These are phyloP conservation scores for Cinclus mexicanus DNA, from an alignment of 2,113 vertebrate genomes.

Conservation along the genomic window DNA sequence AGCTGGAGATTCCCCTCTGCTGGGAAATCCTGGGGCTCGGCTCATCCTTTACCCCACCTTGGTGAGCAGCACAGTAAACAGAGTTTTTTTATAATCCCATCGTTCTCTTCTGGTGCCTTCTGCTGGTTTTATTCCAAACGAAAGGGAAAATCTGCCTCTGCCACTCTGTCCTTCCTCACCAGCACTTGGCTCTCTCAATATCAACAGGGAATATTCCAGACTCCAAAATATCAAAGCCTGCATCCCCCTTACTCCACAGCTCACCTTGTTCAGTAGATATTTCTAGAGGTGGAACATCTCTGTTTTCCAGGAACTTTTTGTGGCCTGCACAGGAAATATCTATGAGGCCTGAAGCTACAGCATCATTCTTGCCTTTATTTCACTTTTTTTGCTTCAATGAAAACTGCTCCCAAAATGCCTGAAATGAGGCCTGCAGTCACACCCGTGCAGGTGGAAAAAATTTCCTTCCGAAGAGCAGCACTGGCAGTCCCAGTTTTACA, in stretches of 20 bases:
- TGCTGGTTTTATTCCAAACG: background rate
- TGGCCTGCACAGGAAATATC: background rate
- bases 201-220: background rate
- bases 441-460: background rate
- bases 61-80: background rate
- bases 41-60: background rate
- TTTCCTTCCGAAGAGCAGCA: background rate
- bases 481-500: background rate
- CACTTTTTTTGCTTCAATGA: background rate
- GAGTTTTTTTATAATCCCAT: background rate
- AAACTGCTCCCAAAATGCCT: background rate
- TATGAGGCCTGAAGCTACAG: background rate
- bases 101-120: background rate
- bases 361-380: background rate
- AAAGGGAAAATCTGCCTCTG: background rate
- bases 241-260: background rate
- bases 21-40: background rate
- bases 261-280: background rate
- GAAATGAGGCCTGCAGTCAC: background rate
- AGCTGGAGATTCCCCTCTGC: slow-evolving; percentile 25
- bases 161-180: background rate
- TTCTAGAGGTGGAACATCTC: background rate
- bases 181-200: background rate
- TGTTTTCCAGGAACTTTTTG: background rate
- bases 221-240: background rate